Evolutionary conservation across 2,797 vertebrate genomes (phyloP), one percentile per base, ranked within the genome.

Genomic region (Notamacropus eugenii): DNA sequence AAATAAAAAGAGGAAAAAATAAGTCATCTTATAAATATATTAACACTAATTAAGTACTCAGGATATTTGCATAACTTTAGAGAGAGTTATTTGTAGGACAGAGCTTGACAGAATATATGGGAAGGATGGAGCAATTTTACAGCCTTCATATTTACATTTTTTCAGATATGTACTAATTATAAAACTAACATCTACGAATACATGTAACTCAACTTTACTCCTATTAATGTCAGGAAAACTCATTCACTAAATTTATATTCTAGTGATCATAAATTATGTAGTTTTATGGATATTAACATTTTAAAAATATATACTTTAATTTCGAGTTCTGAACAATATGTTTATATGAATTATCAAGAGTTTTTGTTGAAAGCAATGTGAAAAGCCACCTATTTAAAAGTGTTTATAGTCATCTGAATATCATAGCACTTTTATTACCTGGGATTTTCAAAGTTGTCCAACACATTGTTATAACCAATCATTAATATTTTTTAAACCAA

Each of bases 351-450:
- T 95, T 92, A 29, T 74, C 95, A 90, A 94, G 92, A 0, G 10
- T 67, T 67, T 67, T 93, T 93, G 14, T 93, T 58, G 22, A 31
- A 92, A 93, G 91, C 59, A 40, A 56, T n/a, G n/a, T 91, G 90
- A 90, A 55, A 19, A 92, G 67, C 59, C 13, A 56, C 4, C 9
- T 93, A 52, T 31, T 4, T 74, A 54, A 1, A 58, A 90, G 5
- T 0, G 0, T 87, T 54, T 87, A 82, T 95, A 93, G 2, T 55
- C 94, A 82, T 67, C n/a, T 46, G 40, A 87, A 50, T 87, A 46
- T 87, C 24, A 87, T 87, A 87, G 40, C 19, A 82, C 10, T 94
- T 14, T 74, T 92, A 91, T 92, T 40, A 95, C 40, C 96, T 93
- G 19, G 50, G 5, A 28, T 59, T 91, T 92, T 1, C 59, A 19